A percentile compares a stretch with the other conserved stretches of the same genome.
These are phyloP conservation scores for Homarus gammarus DNA, from an alignment of 2,888 invertebrate genomes.

Conservation along the genomic window DNA sequence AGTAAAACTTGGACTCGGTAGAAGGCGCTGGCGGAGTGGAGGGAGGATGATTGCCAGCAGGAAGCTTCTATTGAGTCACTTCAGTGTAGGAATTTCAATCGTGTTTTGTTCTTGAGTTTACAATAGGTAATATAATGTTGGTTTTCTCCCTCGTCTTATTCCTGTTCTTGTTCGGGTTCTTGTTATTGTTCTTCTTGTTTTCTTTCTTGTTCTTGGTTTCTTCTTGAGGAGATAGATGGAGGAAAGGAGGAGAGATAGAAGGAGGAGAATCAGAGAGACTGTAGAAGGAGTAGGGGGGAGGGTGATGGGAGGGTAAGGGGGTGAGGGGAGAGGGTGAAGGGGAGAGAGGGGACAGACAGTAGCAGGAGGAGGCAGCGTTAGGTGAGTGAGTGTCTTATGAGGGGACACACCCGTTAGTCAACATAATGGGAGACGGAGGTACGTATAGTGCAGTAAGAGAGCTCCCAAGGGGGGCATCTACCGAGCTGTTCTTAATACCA, in stretches of 20 bases:
- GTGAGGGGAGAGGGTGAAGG: no score
- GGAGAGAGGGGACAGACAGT: no score
- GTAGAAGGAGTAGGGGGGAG: no score
- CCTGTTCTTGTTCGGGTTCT: neutral
- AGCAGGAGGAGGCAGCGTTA: no score
- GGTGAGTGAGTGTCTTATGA: neutral
- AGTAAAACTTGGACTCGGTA: neutral
- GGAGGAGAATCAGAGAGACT: no score
- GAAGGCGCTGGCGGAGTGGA: neutral
- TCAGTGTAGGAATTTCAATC: neutral
- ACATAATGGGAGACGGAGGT: conserved; percentile 18
- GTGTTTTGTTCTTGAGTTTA: neutral
- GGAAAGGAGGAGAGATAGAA: no score
- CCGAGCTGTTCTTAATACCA: neutral
- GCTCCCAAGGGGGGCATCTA: neutral
- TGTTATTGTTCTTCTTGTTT: neutral
- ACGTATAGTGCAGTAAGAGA: neutral
- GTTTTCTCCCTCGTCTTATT: neutral
- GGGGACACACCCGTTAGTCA: conserved; percentile 19
- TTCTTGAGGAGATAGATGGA: no score
- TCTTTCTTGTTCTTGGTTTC: neutral
- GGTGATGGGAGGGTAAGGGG: no score
- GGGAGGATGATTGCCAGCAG: conserved; percentile 25
- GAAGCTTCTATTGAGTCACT: conserved; percentile 38
- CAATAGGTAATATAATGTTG: conserved; percentile 9